These are phyloP conservation scores for Anas platyrhynchos DNA, from an alignment of 2,113 vertebrate genomes.

Conservation along the genomic window DNA sequence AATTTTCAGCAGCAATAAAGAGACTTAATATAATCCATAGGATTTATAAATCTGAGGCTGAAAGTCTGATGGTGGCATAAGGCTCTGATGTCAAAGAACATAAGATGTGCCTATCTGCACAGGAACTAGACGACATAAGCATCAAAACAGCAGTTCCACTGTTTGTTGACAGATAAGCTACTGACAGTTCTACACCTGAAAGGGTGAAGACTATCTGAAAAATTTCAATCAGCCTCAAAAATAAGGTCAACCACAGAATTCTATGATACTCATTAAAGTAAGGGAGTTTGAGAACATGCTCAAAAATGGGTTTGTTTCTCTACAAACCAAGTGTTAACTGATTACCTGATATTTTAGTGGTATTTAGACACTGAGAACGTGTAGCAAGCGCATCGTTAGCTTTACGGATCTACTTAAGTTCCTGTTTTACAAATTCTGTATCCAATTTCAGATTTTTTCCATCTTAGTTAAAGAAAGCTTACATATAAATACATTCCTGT, in stretches of 20 bases:
- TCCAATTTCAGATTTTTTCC: not conserved
- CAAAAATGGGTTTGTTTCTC: not conserved
- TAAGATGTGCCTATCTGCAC: not conserved
- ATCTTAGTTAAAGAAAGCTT: not conserved
- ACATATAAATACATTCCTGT: not conserved
- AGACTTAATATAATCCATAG: slow-evolving; percentile 66
- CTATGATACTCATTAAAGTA: not conserved
- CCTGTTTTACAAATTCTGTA: not conserved
- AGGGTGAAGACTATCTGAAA: not conserved
- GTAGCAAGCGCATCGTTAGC: not conserved
- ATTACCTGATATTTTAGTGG: not conserved
- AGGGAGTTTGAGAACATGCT: not conserved
- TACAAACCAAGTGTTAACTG: not conserved
- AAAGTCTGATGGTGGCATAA: not conserved
- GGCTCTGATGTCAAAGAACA: not conserved
- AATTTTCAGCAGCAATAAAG: slow-evolving; percentile 34
- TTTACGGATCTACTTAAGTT: not conserved
- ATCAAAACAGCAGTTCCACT: not conserved
- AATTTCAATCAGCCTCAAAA: slow-evolving; percentile 18
- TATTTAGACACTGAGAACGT: not conserved
- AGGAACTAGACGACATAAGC: accelerated
- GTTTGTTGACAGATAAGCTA: accelerated
- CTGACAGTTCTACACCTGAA: not conserved
- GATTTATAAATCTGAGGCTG: slow-evolving; percentile 64
- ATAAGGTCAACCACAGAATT: not conserved